phyloP scores from a whole-genome alignment of 2,797 vertebrate genomes.

The Telmatherina bonti region DNA sequence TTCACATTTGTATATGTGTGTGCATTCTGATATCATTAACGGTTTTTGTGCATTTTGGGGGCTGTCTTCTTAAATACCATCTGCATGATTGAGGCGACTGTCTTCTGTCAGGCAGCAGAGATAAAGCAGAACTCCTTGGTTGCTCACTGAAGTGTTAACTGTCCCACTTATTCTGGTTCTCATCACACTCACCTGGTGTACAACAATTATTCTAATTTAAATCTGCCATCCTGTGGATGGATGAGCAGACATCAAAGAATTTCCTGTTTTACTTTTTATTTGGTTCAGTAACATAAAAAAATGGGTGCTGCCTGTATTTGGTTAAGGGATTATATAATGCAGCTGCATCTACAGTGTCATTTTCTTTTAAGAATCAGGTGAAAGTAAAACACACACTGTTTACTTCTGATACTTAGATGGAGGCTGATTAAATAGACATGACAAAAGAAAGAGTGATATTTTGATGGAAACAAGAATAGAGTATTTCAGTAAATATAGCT shows the following conservation, averaged over 20 bases:
- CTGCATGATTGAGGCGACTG: background rate
- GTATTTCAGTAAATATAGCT: background rate
- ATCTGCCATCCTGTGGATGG: background rate
- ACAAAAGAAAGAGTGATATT: background rate
- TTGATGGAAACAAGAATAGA: background rate
- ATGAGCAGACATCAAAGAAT: background rate
- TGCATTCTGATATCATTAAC: background rate
- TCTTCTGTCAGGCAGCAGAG: background rate
- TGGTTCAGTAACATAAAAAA: background rate
- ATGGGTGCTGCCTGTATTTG: background rate
- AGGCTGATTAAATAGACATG: background rate
- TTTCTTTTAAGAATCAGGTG: too few relatives aligned
- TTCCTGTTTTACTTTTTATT: background rate
- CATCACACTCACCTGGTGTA: background rate
- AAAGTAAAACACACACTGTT: background rate
- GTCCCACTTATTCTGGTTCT: constrained; percentile 1
- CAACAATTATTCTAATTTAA: background rate
- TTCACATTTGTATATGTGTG: background rate
- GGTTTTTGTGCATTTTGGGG: background rate
- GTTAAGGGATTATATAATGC: background rate
- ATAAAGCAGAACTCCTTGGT: background rate
- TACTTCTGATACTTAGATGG: background rate
- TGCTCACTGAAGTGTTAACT: background rate
- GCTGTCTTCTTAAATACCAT: background rate
- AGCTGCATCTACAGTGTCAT: background rate